These are phyloP conservation scores for Drosophila fungiperda DNA, from an alignment of 2,888 invertebrate genomes.

Conservation along the genomic window DNA sequence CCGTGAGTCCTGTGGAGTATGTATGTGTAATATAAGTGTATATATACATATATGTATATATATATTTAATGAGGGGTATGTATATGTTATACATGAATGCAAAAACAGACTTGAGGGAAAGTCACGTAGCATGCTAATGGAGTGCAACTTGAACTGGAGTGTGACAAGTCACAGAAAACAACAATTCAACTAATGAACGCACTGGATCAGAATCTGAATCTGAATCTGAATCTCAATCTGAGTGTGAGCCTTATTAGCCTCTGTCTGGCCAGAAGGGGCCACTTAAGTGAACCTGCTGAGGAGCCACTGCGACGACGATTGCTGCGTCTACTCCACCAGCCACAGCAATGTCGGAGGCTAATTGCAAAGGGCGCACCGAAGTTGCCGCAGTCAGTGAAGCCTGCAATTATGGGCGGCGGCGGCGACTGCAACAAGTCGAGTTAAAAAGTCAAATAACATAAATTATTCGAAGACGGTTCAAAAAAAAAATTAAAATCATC, in stretches of 20 bases:
- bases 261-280: slow-evolving; percentile 13
- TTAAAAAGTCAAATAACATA: slow-evolving; percentile 76
- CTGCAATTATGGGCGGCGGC: slow-evolving; percentile 61
- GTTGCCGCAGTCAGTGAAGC: slow-evolving; percentile 22
- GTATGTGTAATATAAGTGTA: background rate
- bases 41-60: background rate
- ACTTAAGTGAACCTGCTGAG: slow-evolving; percentile 38
- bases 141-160: slow-evolving; percentile 64
- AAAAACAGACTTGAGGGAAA: background rate
- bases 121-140: slow-evolving; percentile 66
- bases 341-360: slow-evolving; percentile 43
- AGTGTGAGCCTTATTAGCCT: slow-evolving; percentile 4
- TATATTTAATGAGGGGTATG: background rate
- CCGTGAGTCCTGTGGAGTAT: background rate
- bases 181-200: slow-evolving; percentile 39
- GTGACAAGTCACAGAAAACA: slow-evolving; percentile 42
- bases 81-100: background rate
- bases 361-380: slow-evolving; percentile 52
- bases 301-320: background rate
- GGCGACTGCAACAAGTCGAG: slow-evolving; percentile 28
- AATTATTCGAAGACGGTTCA: slow-evolving; percentile 63
- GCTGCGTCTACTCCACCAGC: slow-evolving; percentile 12
- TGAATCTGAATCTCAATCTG: background rate
- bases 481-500: slow-evolving; percentile 37
- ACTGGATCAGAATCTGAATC: background rate